Evolutionary conservation across 2,113 vertebrate genomes (phyloP).

Genomic region (Chrysemys picta): DNA sequence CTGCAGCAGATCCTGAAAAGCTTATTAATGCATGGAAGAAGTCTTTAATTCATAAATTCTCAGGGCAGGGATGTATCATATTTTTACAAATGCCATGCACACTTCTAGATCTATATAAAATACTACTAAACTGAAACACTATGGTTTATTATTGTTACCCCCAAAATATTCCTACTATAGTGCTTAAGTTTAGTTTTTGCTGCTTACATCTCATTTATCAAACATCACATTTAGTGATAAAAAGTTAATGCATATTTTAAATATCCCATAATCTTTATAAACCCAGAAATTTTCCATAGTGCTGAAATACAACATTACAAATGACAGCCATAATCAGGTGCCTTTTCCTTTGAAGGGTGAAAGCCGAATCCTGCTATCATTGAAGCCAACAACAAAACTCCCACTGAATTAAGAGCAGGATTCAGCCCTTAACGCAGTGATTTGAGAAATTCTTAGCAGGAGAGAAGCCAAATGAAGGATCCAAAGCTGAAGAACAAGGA

Average conservation of each 20-base stretch:
- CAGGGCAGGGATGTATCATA: not conserved
- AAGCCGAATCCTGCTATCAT: not conserved
- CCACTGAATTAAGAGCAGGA: not conserved
- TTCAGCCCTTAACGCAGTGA: not conserved
- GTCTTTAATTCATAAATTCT: not conserved
- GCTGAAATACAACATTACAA: conserved; percentile 3
- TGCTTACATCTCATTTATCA: conserved; percentile 51
- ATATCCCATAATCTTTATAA: conserved; percentile 27
- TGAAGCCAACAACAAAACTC: not conserved
- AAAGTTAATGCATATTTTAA: conserved; percentile 27
- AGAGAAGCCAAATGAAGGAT: not conserved
- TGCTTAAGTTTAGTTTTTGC: conserved; percentile 26
- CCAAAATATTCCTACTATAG: not conserved
- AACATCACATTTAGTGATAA: conserved; percentile 31
- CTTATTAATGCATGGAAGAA: not conserved
- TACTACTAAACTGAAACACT: not conserved
- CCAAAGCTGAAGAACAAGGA: not conserved
- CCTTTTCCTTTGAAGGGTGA: not conserved
- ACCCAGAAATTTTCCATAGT: not conserved
- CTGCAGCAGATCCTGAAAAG: not conserved
- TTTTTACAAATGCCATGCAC: not conserved
- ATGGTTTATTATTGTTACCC: not conserved
- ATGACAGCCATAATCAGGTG: not conserved
- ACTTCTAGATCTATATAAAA: not conserved
- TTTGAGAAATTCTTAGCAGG: not conserved